Base-by-base conservation (phyloP, 2,888 invertebrate species). In the Hofmannophila pseudospretella region DNA sequence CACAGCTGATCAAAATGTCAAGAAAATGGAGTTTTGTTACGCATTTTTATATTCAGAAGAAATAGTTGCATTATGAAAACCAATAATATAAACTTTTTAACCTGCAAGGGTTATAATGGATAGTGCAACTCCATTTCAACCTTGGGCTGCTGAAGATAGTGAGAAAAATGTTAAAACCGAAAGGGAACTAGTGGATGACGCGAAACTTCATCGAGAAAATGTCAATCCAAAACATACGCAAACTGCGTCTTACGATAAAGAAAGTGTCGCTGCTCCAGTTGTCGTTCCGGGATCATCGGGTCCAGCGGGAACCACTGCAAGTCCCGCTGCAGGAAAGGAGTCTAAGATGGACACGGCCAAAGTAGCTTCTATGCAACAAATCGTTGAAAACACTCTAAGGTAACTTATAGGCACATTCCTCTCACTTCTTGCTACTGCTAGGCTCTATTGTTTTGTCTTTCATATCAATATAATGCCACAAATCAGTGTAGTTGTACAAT, bases 311-410 rank as follows among this genome's bases (percentile, higher is more conserved):
- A 52, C 74, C 47, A 67, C 68, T 55, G 54, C 59, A 49, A 71
- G 67, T 45, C 53, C 72, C 45, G 49, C 62, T 38, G 63, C 55
- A 52, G 61, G 49, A 47, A 66, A 63, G 49, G 81, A 77, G 59
- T 63, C 79, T 52, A 77, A 72, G 49, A 87, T 88, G 87, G 87
- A 87, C 67, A 69, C 79, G 19, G 67, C 61, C 54, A 84, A 82
- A 76, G 71, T 85, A 64, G 71, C 79, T 61, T 85, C 85, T 45
- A 89, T 90, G 80, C 89, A 90, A 53, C 88, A 89, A 66, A 88
- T 90, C 67, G 89, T 91, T 51, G 90, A 91, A 66, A 90, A 90
- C 66, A 88, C 89, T 60, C 86, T 90, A 62, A 90, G 90, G 91
- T 90, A 84, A 30, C 2, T 23, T 7, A 23, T 7, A 23, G 8